These are phyloP conservation scores for Thereva unica DNA, from an alignment of 2,888 invertebrate species.

Conservation along the genomic window DNA sequence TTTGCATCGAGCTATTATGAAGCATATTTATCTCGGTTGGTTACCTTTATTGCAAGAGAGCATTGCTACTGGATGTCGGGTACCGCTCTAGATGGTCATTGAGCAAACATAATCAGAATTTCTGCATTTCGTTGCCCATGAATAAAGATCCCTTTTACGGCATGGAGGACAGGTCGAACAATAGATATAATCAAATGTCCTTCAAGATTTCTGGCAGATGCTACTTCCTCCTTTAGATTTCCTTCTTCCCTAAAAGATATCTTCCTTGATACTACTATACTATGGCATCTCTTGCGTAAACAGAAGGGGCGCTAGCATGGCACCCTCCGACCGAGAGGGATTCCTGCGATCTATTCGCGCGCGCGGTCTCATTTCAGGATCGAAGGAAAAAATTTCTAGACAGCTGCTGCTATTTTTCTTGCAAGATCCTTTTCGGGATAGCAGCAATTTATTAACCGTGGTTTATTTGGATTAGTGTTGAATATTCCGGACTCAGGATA, in stretches of 20 bases:
- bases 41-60: slow-evolving; percentile 6
- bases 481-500: no score
- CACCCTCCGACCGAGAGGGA: slow-evolving; percentile 26
- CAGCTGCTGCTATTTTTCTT: slow-evolving; percentile 27
- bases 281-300: slow-evolving; percentile 14
- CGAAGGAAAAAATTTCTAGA: neutral
- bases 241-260: slow-evolving; percentile 24
- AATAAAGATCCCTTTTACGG: slow-evolving; percentile 20
- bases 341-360: slow-evolving; percentile 25
- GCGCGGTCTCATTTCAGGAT: slow-evolving; percentile 11
- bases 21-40: slow-evolving; percentile 29
- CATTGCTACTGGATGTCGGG: neutral
- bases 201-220: slow-evolving; percentile 31
- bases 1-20: neutral
- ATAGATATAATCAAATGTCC: slow-evolving; percentile 32
- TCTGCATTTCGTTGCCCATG: slow-evolving; percentile 15
- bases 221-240: slow-evolving; percentile 22
- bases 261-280: neutral
- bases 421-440: slow-evolving; percentile 14
- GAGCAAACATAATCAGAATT: slow-evolving; percentile 24
- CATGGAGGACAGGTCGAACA: slow-evolving; percentile 12
- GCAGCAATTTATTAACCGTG: slow-evolving; percentile 18
- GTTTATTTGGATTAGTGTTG: no score
- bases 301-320: slow-evolving; percentile 27
- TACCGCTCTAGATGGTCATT: slow-evolving; percentile 20